Evolutionary conservation across 2,888 invertebrate species (phyloP), one percentile per base, ranked within the genome.

Genomic region (Cephus sareptanus): DNA sequence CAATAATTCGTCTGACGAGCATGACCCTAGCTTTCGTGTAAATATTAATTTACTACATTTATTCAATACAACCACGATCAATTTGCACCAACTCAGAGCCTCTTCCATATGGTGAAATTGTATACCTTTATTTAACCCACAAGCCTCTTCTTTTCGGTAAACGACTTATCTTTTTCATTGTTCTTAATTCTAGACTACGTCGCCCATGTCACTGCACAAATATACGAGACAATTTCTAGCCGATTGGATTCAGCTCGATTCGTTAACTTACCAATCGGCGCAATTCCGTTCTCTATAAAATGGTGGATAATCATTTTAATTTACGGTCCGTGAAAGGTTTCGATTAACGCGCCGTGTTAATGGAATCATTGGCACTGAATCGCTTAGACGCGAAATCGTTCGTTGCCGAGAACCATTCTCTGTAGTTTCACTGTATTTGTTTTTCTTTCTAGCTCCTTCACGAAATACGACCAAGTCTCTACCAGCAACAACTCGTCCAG

Each of bases 261-360:
- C 56, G 23, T 56, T 56, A 56, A 56, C 9, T 9, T 56, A 56
- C 56, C 56, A 56, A 23, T 23, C 56, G 2, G 9, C 56, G 9
- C 56, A 56, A 9, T 74, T 34, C 40, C 31, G 4, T 74, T 74
- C 30, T 34, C n/a, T 74, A 71, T 73, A 71, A 76, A 76, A 70
- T 40, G 9, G 15, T 34, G 40, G 75, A 73, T 79, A 34, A 76
- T 79, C 73, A 74, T 74, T 69, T 73, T 15, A 76, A 69, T 76
- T 73, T 68, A 76, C 74, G 69, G 31, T 23, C 73, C 73, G 73
- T 74, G 34, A 76, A 74, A 76, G 68, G 23, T 56, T 73, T 76
- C 74, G 34, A 73, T 73, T 75, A 79, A 76, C 35, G 76, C 34
- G 68, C 31, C 40, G 35, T 34, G 31, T 34, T 79, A 76, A 74